Conservation (phyloP, 1,140 invertebrate species). For the Samia ricini region DNA sequence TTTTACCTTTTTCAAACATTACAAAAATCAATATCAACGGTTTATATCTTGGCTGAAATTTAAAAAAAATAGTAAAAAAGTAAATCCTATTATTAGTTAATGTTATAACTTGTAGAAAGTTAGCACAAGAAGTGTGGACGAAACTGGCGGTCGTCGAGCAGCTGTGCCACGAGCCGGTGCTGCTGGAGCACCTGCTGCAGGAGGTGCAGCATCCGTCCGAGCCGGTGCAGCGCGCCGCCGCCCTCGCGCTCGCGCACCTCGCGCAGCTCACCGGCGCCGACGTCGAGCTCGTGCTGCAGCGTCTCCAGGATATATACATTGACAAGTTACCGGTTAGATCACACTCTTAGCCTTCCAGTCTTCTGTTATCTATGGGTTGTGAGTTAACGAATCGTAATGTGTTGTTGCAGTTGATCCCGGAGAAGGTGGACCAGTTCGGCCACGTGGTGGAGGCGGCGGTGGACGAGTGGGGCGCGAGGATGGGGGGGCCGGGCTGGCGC, state of each 20-base stretch:
- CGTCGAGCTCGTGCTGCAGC: conserved; percentile 79
- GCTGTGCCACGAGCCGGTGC: conserved; percentile 73
- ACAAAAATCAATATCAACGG: too few species aligned
- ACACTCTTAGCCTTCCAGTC: too few species aligned
- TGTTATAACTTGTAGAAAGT: conserved; percentile 55
- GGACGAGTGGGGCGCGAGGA: conserved; percentile 93
- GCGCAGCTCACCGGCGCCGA: conserved; percentile 55
- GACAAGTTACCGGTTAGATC: conserved; percentile 81
- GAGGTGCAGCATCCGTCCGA: conserved; percentile 90
- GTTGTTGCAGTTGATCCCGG: conserved; percentile 85
- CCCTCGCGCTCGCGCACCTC: conserved; percentile 86
- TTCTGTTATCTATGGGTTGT: too few species aligned
- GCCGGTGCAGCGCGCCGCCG: conserved; percentile 87
- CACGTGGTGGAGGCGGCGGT: conserved; percentile 90
- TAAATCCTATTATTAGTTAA: background rate
- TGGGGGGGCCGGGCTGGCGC: conserved; percentile 91
- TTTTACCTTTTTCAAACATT: too few species aligned
- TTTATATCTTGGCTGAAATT: too few species aligned
- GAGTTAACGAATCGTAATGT: too few species aligned
- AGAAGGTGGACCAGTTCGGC: conserved; percentile 94
- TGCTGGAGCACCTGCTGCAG: conserved; percentile 82
- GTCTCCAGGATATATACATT: conserved; percentile 86
- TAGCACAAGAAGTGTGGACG: conserved; percentile 85
- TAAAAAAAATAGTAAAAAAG: too few species aligned
- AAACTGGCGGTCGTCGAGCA: conserved; percentile 32